phyloP scores from a whole-genome alignment of 23 tunicate species.

The Styela plicata region DNA sequence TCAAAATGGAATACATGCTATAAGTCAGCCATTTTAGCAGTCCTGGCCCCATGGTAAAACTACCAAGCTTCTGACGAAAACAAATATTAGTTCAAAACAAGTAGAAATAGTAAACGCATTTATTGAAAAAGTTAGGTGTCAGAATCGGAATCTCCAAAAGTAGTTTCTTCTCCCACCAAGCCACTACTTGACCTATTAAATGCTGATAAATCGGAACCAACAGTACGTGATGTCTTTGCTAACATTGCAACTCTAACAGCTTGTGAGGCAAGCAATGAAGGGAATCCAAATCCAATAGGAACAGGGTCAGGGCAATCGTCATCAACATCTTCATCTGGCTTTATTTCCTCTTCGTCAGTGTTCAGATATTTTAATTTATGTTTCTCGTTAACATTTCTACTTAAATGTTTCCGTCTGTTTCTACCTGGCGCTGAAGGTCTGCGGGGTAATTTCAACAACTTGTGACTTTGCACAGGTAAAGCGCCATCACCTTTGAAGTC shows the following conservation, averaged over 20 bases:
- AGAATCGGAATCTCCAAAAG: constrained; percentile 15
- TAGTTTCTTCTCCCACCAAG: constrained; percentile 10
- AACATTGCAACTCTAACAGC: constrained; percentile 39
- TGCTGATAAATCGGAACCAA: not conserved
- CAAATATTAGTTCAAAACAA: too few species aligned
- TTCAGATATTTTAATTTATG: not conserved
- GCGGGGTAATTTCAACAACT: not conserved
- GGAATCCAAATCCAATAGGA: constrained; percentile 48
- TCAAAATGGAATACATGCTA: too few species aligned
- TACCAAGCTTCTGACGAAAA: too few species aligned
- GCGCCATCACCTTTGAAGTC: constrained; percentile 1
- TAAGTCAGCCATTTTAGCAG: too few species aligned
- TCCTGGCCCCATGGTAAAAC: too few species aligned
- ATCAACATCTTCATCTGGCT: not conserved
- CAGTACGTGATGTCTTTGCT: not conserved
- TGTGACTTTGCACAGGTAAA: not conserved
- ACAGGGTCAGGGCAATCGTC: not conserved
- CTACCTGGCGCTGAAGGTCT: not conserved
- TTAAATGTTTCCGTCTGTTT: too few species aligned
- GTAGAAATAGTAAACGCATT: not conserved
- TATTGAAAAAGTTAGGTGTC: not conserved
- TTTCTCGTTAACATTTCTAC: too few species aligned
- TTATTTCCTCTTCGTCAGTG: not conserved
- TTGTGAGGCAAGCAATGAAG: constrained; percentile 41
- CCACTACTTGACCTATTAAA: not conserved